Base-by-base conservation (phyloP, 2,113 vertebrate genomes). In the Rhagologus leucostigma region DNA sequence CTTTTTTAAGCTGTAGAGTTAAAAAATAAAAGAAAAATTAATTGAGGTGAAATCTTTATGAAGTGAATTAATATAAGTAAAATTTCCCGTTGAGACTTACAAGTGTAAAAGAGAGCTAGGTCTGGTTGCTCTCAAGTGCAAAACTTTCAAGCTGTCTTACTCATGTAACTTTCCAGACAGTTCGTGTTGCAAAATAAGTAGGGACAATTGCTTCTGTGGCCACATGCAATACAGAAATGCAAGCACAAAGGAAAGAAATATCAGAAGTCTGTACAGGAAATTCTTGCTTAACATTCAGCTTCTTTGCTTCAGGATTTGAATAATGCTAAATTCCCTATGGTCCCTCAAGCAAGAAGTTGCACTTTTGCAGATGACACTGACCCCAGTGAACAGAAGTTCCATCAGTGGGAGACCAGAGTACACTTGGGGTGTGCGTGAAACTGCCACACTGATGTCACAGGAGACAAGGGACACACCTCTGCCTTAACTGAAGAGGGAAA, bases 181-280 rank as follows among this genome's bases (percentile, higher is more conserved):
- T 70, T 84, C 7, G 1, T 47, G 41, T 97, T 96, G 86, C 90
- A 90, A 91, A 96, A 94, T 85, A 95, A 92, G 39, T 22, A 63
- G 35, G 46, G 39, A 89, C 67, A 92, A 88, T 50, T 89, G 56
- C 39, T 16, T 89, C 49, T 95, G 57, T 89, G 84, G 56, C 70
- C 63, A 62, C 70, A 74, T 69, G 70, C 56, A 84, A 75, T 74
- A 86, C 46, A 96, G 87, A 93, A 95, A 95, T 86, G n/a, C 42
- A 91, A 77, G 47, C 37, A 73, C 37, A 56, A 87, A 87, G 20
- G 37, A 33, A 89, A 87, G 15, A 59, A 83, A 65, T 94, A 59
- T 52, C 44, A 24, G 94, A 92, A 81, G 39, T 37, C 77, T 89
- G 62, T 33, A 80, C 79, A 96, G 74, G 57, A 95, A 95, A 55